Percentiles rank a stretch among this genome's conserved stretches.
These are phyloP conservation scores for Speoplatyrhinus poulsoni DNA, from an alignment of 2,113 vertebrate species.

Conservation along the genomic window DNA sequence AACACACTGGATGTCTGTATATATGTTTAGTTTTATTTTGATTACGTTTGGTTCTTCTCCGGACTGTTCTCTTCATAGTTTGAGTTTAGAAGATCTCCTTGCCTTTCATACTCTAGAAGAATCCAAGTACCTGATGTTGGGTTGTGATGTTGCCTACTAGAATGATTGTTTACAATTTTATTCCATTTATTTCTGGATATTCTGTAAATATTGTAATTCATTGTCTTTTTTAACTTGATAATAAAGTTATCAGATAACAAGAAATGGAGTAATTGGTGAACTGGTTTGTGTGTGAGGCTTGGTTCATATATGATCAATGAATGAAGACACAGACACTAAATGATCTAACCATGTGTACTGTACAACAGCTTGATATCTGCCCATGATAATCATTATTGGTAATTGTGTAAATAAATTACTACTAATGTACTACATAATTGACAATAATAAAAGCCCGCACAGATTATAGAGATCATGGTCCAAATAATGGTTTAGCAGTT, in stretches of 20 bases:
- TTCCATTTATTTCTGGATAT: conserved; percentile 97
- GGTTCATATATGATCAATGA: background rate
- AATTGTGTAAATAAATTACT: too few relatives aligned
- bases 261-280: conserved; percentile 44
- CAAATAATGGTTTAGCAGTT: too few relatives aligned
- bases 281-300: background rate
- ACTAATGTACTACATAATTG: too few relatives aligned
- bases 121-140: conserved; percentile 78
- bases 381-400: too few relatives aligned
- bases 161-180: conserved; percentile 98
- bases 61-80: conserved; percentile 76
- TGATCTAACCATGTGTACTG: too few relatives aligned
- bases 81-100: conserved; percentile 74
- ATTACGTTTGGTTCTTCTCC: conserved; percentile 64
- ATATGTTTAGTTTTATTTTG: conserved; percentile 73
- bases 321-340: too few relatives aligned
- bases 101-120: conserved; percentile 79
- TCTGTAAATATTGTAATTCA: conserved; percentile 99
- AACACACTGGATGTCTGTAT: conserved; percentile 84
- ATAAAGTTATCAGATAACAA: conserved; percentile 98
- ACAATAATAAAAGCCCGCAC: too few relatives aligned
- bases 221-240: conserved; percentile 99
- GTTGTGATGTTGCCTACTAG: conserved; percentile 85
- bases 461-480: too few relatives aligned
- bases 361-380: too few relatives aligned